Base-by-base conservation (phyloP, 2,888 invertebrate genomes). In the Baronia brevicornis region DNA sequence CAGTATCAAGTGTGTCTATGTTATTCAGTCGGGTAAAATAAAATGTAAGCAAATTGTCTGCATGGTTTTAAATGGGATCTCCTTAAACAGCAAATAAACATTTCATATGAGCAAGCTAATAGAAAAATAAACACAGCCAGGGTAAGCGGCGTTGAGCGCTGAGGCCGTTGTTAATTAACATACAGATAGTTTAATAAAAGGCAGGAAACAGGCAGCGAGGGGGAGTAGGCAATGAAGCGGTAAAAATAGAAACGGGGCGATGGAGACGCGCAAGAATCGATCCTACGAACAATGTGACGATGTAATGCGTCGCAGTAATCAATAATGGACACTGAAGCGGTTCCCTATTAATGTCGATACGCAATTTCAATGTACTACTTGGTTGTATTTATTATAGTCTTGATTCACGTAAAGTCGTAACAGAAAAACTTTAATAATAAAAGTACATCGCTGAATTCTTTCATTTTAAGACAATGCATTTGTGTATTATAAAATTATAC, bases 181-280 rank as follows among this genome's bases (percentile, higher is more conserved):
- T 82, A 79, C 72, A 77, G 73, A 82, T 80, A 80, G 77, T 80
- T 80, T 82, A 79, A 82, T 84, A 80, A 75, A 79, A 77, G 78
- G 77, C 84, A 82, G 84, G 82, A 82, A 82, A 64, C 77, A 62
- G 59, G 66, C 73, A 63, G 61, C 60, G 74, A 80, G 82, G 36
- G 80, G 82, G 82, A 79, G 79, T 63, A 74, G 59, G 77, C 82
- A 77, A 82, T 82, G 82, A 78, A 79, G 84, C 82, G 79, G 80
- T 82, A 82, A 82, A 84, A 82, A 84, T 84, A 84, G 82, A 79
- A 57, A 69, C 58, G 72, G 69, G 75, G 71, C 68, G 71, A 70
- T 63, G 57, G 66, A 60, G 67, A 63, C 67, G 65, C 58, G 60
- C 55, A 60, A 62, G 67, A 68, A 80, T 79, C 82, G 80, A 82